A percentile compares a stretch with the other conserved stretches of the same genome.
These are phyloP conservation scores for Caenorhabditis briggsae DNA, from an alignment of 1,140 invertebrate genomes.

Conservation along the genomic window DNA sequence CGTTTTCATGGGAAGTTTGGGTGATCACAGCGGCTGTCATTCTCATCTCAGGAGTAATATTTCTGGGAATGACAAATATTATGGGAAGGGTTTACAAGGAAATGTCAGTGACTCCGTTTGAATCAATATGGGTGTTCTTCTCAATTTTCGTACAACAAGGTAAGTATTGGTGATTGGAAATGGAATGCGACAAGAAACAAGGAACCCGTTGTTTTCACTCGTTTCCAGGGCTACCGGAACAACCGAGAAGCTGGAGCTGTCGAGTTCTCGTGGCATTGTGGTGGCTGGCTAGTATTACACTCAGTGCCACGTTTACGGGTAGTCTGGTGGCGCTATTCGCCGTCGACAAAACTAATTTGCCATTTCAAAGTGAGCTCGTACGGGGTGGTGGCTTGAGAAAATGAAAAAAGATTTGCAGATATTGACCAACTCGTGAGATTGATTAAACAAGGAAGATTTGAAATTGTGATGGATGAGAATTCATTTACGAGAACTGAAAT, in stretches of 20 bases:
- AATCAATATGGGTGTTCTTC: conserved; percentile 67
- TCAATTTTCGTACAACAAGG: conserved; percentile 69
- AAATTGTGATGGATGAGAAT: conserved; percentile 66
- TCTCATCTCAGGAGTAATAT: conserved; percentile 53
- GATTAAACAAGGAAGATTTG: conserved; percentile 64
- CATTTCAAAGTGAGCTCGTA: conserved; percentile 61
- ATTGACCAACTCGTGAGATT: conserved; percentile 62
- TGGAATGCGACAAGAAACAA: background rate
- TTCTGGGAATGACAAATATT: conserved; percentile 47
- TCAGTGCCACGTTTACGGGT: conserved; percentile 69
- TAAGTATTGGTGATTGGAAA: conserved; percentile 6
- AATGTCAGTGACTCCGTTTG: conserved; percentile 29
- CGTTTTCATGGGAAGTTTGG: conserved; percentile 62
- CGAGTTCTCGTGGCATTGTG: conserved; percentile 65
- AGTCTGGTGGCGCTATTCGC: conserved; percentile 68
- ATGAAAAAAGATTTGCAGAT: conserved; percentile 41
- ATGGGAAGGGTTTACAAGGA: conserved; percentile 52
- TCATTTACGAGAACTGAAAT: conserved; percentile 66
- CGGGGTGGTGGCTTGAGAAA: background rate
- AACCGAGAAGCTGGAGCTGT: conserved; percentile 67
- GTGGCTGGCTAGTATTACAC: conserved; percentile 68
- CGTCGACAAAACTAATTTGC: conserved; percentile 65
- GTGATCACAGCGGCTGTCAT: conserved; percentile 53
- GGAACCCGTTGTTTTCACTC: background rate
- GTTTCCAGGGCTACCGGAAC: conserved; percentile 63